These are phyloP conservation scores for Calephelis perditalis DNA, from an alignment of 2,888 invertebrate genomes.

Conservation along the genomic window DNA sequence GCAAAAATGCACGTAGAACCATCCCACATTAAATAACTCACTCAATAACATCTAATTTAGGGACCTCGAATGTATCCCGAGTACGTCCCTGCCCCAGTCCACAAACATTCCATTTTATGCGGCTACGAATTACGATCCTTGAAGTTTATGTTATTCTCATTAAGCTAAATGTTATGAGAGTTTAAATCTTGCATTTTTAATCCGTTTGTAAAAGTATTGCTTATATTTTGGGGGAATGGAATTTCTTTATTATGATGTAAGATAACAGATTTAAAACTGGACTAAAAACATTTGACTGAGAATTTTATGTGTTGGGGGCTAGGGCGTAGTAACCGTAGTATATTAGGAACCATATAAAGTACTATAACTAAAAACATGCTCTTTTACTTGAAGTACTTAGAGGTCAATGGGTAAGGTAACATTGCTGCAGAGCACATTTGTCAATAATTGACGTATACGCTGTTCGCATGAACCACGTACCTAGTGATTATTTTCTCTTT, in stretches of 20 bases:
- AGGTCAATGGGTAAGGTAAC: no score
- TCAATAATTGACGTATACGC: no score
- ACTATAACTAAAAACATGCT: no score
- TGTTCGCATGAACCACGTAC: no score
- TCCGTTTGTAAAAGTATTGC: slow-evolving; percentile 27
- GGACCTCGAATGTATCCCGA: slow-evolving; percentile 38
- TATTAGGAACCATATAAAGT: no score
- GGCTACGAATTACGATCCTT: slow-evolving; percentile 39
- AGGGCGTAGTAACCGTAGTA: no score
- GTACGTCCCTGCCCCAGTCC: slow-evolving; percentile 41
- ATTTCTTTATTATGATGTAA: not conserved
- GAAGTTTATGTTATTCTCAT: slow-evolving; percentile 64
- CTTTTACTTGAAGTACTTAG: no score
- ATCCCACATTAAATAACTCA: slow-evolving; percentile 67
- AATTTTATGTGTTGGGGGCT: no score
- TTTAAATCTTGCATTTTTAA: slow-evolving; percentile 37
- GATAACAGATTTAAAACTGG: no score
- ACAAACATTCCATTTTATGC: slow-evolving; percentile 38
- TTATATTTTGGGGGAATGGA: slow-evolving; percentile 1
- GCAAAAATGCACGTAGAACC: slow-evolving; percentile 72
- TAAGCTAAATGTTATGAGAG: slow-evolving; percentile 56
- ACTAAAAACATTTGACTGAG: no score
- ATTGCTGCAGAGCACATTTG: no score
- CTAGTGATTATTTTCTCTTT: no score
- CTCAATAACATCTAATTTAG: slow-evolving; percentile 70